Conservation (phyloP, 2,888 invertebrate species). For the Macrophya alboannulata region DNA sequence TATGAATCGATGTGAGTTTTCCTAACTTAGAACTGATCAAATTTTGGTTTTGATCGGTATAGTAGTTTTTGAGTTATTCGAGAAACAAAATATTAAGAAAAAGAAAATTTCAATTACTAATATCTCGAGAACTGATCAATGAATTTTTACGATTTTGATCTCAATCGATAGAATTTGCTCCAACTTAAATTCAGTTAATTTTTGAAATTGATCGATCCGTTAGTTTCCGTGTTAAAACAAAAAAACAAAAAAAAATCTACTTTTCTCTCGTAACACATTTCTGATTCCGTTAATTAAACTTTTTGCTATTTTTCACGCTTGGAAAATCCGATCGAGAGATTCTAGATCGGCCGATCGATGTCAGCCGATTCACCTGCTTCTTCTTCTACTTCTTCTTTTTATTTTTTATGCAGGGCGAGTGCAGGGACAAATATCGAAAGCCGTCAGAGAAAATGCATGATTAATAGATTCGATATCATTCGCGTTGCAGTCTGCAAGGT, state of each 20-base stretch:
- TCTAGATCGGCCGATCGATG: background rate
- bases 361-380: background rate
- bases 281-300: background rate
- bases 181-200: background rate
- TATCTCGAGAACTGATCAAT: background rate
- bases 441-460: background rate
- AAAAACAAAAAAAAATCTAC: background rate
- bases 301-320: background rate
- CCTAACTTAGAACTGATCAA: background rate
- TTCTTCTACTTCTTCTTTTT: background rate
- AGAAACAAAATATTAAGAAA: background rate
- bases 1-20: too few species aligned
- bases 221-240: background rate
- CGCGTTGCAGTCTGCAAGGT: background rate
- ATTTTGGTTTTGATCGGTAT: background rate
- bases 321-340: background rate
- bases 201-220: background rate
- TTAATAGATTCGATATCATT: conserved; percentile 23
- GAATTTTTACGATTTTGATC: background rate
- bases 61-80: background rate
- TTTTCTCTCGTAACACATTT: background rate
- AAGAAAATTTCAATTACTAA: background rate
- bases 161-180: background rate
- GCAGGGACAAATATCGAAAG: background rate
- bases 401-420: background rate